Evolutionary conservation across 2,888 invertebrate species (phyloP).

Genomic region (Thera britannica): DNA sequence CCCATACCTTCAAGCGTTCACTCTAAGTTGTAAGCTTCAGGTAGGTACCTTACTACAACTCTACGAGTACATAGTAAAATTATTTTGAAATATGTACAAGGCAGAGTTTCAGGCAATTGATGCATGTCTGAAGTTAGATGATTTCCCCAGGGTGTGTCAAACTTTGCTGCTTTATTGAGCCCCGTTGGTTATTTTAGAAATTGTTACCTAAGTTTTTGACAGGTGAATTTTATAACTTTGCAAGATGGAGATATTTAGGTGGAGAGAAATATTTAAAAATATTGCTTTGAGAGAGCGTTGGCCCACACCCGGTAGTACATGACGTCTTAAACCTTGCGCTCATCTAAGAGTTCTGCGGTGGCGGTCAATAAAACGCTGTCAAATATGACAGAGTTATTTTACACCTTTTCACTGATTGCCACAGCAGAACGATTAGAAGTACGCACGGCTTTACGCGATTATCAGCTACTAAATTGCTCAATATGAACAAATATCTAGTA

Average conservation of each 20-base stretch:
- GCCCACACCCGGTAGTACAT: too few relatives aligned
- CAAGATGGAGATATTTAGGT: slow-evolving; percentile 22
- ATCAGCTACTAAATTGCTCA: too few relatives aligned
- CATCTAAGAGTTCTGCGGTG: too few relatives aligned
- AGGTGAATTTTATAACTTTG: slow-evolving; percentile 34
- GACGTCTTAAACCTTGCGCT: too few relatives aligned
- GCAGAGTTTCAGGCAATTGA: slow-evolving; percentile 31
- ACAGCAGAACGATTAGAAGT: too few relatives aligned
- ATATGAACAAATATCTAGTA: too few relatives aligned
- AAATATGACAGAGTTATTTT: too few relatives aligned
- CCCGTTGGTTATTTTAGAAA: slow-evolving; percentile 35
- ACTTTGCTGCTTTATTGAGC: slow-evolving; percentile 41
- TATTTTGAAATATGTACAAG: slow-evolving; percentile 7
- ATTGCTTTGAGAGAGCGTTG: neutral
- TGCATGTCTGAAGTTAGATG: slow-evolving; percentile 37
- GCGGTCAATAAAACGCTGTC: too few relatives aligned
- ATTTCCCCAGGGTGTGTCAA: slow-evolving; percentile 39
- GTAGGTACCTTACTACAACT: neutral
- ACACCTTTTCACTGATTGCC: too few relatives aligned
- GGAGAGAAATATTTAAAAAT: neutral
- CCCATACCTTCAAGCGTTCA: too few relatives aligned
- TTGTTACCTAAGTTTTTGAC: slow-evolving; percentile 38
- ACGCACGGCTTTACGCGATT: too few relatives aligned
- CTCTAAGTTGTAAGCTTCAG: neutral
- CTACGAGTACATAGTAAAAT: neutral